A percentile compares a stretch with the other conserved stretches of the same genome.
phyloP scores from a whole-genome alignment of 2,113 vertebrate genomes.

The Brachyistius frenatus region DNA sequence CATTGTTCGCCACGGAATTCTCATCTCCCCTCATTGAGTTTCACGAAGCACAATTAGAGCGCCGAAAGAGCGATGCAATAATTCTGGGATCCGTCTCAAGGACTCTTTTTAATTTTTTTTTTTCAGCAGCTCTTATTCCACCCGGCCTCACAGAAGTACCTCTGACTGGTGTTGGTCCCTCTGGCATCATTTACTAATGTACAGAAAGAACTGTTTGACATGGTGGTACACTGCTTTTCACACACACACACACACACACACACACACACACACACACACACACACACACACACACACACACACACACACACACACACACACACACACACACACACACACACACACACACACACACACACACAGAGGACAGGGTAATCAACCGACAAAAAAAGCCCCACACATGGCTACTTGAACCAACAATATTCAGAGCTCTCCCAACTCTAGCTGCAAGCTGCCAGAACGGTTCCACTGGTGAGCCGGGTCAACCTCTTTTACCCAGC shows the following conservation, averaged over 20 bases:
- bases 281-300: background rate
- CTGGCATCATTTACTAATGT: background rate
- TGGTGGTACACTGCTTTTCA: background rate
- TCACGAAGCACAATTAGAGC: constrained; percentile 58
- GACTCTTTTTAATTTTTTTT: constrained; percentile 5
- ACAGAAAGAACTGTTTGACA: background rate
- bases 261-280: background rate
- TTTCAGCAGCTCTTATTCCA: constrained; percentile 13
- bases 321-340: too few species aligned
- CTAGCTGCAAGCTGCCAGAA: constrained; percentile 43
- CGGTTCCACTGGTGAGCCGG: constrained; percentile 45
- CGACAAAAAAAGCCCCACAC: constrained; percentile 10
- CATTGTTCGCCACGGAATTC: constrained; percentile 50
- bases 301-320: background rate
- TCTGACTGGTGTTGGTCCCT: background rate
- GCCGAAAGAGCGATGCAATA: constrained; percentile 45
- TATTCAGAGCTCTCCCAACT: constrained; percentile 20
- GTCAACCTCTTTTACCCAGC: constrained; percentile 68
- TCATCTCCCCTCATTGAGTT: constrained; percentile 60
- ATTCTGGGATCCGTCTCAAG: constrained; percentile 44
- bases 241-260: background rate
- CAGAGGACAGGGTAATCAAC: background rate
- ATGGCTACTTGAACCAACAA: constrained; percentile 10
- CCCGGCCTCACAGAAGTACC: background rate
- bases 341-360: background rate